A percentile compares a stretch with the other conserved stretches of the same genome.
phyloP scores from a whole-genome alignment of 2,888 invertebrate species.

The Leptinotarsa rubiginosa region DNA sequence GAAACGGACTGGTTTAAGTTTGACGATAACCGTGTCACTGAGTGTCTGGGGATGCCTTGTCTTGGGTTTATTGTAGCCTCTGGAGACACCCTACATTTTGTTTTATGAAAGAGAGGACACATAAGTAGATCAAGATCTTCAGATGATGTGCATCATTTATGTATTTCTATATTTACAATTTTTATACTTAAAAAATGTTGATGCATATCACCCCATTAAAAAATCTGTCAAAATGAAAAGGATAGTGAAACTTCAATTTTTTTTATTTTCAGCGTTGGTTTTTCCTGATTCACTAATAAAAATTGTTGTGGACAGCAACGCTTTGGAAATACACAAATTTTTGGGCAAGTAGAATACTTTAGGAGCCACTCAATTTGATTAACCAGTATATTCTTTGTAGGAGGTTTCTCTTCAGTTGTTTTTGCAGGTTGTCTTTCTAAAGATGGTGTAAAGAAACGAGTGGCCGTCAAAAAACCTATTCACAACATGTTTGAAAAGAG shows the following conservation, averaged over 20 bases:
- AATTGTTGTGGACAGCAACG: not conserved
- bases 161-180: not conserved
- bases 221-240: too few species aligned
- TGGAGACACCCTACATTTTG: too few species aligned
- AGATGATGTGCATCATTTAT: not conserved
- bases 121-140: too few species aligned
- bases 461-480: slow-evolving; percentile 25
- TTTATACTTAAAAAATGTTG: not conserved
- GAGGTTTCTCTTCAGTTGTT: slow-evolving; percentile 29
- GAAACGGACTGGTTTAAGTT: too few species aligned
- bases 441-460: slow-evolving; percentile 2
- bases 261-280: not conserved
- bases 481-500: not conserved
- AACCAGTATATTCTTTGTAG: slow-evolving; percentile 15
- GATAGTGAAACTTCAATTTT: not conserved
- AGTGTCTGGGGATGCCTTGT: too few species aligned
- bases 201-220: not conserved
- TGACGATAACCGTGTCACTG: too few species aligned
- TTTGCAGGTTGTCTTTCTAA: slow-evolving; percentile 1
- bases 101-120: too few species aligned
- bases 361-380: not conserved
- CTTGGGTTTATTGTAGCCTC: too few species aligned
- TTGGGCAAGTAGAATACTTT: slow-evolving; percentile 3
- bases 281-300: not conserved
- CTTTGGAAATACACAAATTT: rapidly evolving